Evolutionary conservation across 2,113 vertebrate species (phyloP).

Genomic region (Apus apus): DNA sequence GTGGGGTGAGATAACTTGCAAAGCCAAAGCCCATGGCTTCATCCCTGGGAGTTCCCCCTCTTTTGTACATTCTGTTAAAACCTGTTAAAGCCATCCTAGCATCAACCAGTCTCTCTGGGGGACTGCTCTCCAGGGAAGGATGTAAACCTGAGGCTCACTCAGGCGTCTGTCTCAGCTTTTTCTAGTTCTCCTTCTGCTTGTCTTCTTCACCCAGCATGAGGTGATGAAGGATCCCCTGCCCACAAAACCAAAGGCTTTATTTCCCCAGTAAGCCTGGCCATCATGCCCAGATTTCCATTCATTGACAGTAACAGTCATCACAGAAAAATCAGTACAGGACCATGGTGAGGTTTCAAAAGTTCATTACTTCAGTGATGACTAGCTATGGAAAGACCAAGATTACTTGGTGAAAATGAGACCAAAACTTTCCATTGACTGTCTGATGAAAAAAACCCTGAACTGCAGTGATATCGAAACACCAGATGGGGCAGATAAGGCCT

Average conservation of each 20-base stretch:
- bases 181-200: background rate
- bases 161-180: background rate
- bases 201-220: background rate
- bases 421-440: background rate
- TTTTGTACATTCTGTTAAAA: background rate
- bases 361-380: background rate
- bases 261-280: background rate
- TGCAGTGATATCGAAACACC: background rate
- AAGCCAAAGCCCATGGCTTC: background rate
- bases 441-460: background rate
- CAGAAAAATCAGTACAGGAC: background rate
- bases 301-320: background rate
- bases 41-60: background rate
- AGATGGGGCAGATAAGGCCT: background rate
- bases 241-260: background rate
- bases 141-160: accelerated
- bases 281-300: background rate
- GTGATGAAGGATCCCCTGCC: background rate
- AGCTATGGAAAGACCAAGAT: background rate
- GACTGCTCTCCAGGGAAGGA: background rate
- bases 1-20: background rate
- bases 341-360: background rate
- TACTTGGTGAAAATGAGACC: background rate
- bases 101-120: background rate
- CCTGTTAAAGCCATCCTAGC: background rate